These are phyloP conservation scores for Nemapogon koenigi DNA, from an alignment of 2,888 invertebrate species.

Conservation along the genomic window DNA sequence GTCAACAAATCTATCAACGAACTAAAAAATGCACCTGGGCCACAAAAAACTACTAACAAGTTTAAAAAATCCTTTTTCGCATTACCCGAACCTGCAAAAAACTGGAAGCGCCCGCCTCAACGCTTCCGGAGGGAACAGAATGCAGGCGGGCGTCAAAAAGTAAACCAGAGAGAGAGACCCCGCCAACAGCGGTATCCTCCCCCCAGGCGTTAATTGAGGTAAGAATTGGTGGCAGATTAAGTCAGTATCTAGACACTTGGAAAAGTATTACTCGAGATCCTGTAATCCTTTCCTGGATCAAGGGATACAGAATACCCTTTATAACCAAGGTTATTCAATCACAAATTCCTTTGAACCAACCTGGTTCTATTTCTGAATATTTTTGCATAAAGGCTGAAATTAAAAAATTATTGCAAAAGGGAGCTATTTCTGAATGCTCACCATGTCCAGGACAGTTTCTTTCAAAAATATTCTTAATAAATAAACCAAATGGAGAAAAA, in stretches of 20 bases:
- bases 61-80: not conserved
- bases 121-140: too few species aligned
- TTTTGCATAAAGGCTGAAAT: not conserved
- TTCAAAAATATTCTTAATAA: slow-evolving; percentile 7
- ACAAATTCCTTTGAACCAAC: not conserved
- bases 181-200: too few species aligned
- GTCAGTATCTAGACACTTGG: not conserved
- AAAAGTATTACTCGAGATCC: not conserved
- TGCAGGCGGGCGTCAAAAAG: too few species aligned
- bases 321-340: not conserved
- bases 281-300: not conserved
- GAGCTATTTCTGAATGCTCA: not conserved
- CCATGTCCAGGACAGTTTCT: slow-evolving; percentile 1
- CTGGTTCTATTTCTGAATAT: not conserved
- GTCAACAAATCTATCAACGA: not conserved
- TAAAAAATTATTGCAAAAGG: not conserved
- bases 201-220: too few species aligned
- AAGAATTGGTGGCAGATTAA: too few species aligned
- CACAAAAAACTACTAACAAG: not conserved
- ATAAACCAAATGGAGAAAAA: slow-evolving; percentile 9
- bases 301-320: slow-evolving; percentile 4
- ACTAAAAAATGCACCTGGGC: not conserved
- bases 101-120: too few species aligned
- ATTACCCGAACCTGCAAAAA: not conserved
- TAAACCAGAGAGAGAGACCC: too few species aligned